Base-by-base conservation (phyloP, 2,113 vertebrate genomes). In the Brachyhypopomus gauderio region DNA sequence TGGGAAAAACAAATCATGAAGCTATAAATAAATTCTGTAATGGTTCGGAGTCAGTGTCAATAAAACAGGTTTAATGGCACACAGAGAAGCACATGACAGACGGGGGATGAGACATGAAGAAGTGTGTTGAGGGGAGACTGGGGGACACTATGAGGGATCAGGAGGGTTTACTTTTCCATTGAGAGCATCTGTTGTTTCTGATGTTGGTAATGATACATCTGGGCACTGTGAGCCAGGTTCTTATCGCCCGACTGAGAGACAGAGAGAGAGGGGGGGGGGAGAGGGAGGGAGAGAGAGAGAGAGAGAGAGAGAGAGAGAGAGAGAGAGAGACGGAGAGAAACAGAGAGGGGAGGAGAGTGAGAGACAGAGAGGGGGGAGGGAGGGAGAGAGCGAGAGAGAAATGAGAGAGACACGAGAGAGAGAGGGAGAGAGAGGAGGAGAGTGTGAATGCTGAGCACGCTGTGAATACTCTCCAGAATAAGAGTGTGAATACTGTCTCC, bases 141-240 rank as follows among this genome's bases (percentile, higher is more conserved):
- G 9, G 64, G 9, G 11, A 62, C n/a, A 4, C 16, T 17, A 52
- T 14, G 45, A 3, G 45, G 9, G 41, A 41, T 17, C 8, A 2
- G 3, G 30, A 5, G 22, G 22, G 0, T 95, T 85, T 88, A 99
- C 97, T 94, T 96, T 59, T 86, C 81, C 90, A 98, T 88, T 69
- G 96, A 96, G 72, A 96, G 90, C 95, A 98, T 96, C 92, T 98
- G 96, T 88, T 97, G 96, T 83, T 97, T 95, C 92, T 98, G 97
- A 88, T 98, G 97, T 86, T 97, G 97, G 88, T 96, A 98, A 89
- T 98, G 97, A 86, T 95, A 97, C 96, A 98, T 95, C 91, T 98
- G 97, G 0, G 96, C 97, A 0, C 92, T 97, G 76, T 96, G 96
- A 9, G 95, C 97, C 89, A 98, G 91, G 0, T 94, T 95, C 87